A percentile compares a stretch with the other conserved stretches of the same genome.
phyloP scores from a whole-genome alignment of 2,113 vertebrate species.

The Sylvia atricapilla region DNA sequence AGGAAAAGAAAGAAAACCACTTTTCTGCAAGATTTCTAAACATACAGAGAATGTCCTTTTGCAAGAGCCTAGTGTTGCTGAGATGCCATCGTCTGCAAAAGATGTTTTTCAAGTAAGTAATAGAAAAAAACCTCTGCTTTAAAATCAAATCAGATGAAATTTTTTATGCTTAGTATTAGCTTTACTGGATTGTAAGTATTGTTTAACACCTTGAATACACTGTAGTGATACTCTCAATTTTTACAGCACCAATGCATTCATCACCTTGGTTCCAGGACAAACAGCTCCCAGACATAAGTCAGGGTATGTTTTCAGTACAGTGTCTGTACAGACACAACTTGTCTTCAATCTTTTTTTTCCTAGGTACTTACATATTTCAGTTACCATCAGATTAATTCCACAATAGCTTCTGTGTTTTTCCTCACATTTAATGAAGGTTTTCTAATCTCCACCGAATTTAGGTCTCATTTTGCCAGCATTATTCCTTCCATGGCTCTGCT shows the following conservation, averaged over 20 bases:
- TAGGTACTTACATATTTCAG: background rate
- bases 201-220: background rate
- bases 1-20: background rate
- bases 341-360: background rate
- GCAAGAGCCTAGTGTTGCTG: background rate
- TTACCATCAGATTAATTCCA: background rate
- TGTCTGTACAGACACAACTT: background rate
- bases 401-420: background rate
- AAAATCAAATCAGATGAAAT: background rate
- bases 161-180: background rate
- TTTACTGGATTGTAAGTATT: background rate
- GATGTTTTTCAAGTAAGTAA: conserved; percentile 4
- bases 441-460: background rate
- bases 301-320: background rate
- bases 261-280: background rate
- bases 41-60: background rate
- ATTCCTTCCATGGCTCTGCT: background rate
- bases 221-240: background rate
- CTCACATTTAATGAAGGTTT: background rate
- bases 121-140: background rate
- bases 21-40: background rate
- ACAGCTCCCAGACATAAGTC: background rate
- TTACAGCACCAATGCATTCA: background rate
- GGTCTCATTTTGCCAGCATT: background rate
- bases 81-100: background rate